Percentiles rank a stretch among this genome's conserved stretches.
Evolutionary conservation across 2,888 invertebrate genomes (phyloP).

Genomic region (Taphrorychus bicolor): DNA sequence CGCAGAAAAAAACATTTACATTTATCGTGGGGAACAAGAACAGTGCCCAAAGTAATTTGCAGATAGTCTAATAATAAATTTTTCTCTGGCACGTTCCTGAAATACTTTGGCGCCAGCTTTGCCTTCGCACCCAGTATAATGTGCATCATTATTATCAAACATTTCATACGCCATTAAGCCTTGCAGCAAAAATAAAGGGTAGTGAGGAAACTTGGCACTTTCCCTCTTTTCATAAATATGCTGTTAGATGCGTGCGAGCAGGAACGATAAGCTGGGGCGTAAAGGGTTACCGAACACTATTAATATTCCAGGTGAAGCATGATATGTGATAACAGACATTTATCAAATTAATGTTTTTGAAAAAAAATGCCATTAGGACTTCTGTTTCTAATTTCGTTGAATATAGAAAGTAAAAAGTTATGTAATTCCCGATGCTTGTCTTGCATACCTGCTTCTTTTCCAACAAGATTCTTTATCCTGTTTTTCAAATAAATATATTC

Average conservation of each 20-base stretch:
- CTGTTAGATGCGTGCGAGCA: slow-evolving; percentile 4
- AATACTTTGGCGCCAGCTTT: slow-evolving; percentile 7
- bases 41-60: neutral
- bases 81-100: slow-evolving; percentile 3
- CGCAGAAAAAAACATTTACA: neutral
- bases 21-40: neutral
- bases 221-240: slow-evolving; percentile 10
- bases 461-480: too few species aligned
- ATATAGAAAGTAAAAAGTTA: too few species aligned
- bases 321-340: neutral
- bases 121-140: slow-evolving; percentile 3
- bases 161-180: neutral
- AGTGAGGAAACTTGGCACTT: slow-evolving; percentile 5
- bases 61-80: slow-evolving; percentile 9
- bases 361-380: neutral
- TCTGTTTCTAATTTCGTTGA: neutral
- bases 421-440: too few species aligned
- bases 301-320: neutral
- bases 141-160: slow-evolving; percentile 3
- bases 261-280: neutral
- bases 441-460: too few species aligned
- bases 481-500: too few species aligned
- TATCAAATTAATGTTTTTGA: neutral
- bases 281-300: neutral
- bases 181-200: neutral